phyloP scores from a whole-genome alignment of 1,140 invertebrate genomes.

The Cryptotermes secundus region DNA sequence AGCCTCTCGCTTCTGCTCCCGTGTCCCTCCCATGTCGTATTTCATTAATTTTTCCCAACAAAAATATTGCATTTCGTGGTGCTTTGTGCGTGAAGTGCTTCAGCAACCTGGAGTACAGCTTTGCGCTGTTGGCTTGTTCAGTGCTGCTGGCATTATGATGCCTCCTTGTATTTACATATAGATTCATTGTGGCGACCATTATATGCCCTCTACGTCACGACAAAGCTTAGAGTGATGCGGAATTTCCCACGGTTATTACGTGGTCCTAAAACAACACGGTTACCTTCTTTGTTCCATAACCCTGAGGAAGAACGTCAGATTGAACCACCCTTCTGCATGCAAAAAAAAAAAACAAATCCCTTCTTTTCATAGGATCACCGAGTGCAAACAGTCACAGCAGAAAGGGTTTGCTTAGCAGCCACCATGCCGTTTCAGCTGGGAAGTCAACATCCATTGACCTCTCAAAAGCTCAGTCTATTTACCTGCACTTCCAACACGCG shows the following conservation, averaged over 20 bases:
- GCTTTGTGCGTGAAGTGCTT: too few relatives aligned
- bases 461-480: background rate
- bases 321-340: background rate
- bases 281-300: background rate
- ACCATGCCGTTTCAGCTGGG: background rate
- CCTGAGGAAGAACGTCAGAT: background rate
- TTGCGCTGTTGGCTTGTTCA: too few relatives aligned
- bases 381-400: background rate
- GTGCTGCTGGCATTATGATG: too few relatives aligned
- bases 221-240: background rate
- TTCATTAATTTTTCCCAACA: too few relatives aligned
- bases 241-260: conserved; percentile 4
- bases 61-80: too few relatives aligned
- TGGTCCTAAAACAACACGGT: background rate
- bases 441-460: background rate
- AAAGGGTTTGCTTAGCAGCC: background rate
- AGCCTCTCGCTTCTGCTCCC: too few relatives aligned
- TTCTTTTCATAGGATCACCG: background rate
- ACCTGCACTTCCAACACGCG: background rate
- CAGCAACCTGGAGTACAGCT: too few relatives aligned
- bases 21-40: too few relatives aligned
- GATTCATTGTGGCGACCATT: too few relatives aligned
- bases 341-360: background rate
- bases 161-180: too few relatives aligned
- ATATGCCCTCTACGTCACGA: background rate